A percentile compares a stretch with the other conserved stretches of the same genome.
These are phyloP conservation scores for Drosophila fungiperda DNA, from an alignment of 2,888 invertebrate genomes.

Conservation along the genomic window DNA sequence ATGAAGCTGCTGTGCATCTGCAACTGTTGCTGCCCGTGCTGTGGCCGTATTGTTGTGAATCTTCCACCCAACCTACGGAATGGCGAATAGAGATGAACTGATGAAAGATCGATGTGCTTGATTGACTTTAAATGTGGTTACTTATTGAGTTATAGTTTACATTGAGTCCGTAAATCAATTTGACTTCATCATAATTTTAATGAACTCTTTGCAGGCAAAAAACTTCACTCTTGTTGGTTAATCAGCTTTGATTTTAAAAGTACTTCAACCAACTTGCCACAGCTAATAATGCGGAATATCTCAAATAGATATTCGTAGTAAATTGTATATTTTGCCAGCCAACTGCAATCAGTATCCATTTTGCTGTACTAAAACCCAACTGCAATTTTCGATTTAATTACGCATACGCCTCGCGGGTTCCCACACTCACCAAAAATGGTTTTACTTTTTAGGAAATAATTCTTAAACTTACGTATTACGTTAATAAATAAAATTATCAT, in stretches of 20 bases:
- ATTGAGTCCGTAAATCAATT: constrained; percentile 14
- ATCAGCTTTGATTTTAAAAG: not conserved
- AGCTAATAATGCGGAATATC: not conserved
- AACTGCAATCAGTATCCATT: not conserved
- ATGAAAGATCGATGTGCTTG: constrained; percentile 43
- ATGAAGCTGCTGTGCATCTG: constrained; percentile 78
- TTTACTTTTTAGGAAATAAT: not conserved
- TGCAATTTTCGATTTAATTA: constrained; percentile 38
- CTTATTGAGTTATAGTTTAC: constrained; percentile 64
- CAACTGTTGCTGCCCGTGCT: constrained; percentile 83
- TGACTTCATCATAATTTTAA: not conserved
- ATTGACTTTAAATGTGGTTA: constrained; percentile 8
- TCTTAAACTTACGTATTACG: not conserved
- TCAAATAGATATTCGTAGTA: constrained; percentile 6
- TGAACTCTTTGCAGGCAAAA: not conserved
- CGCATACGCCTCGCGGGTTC: constrained; percentile 10
- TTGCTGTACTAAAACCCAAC: not conserved
- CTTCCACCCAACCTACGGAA: constrained; percentile 83
- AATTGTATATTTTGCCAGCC: constrained; percentile 8
- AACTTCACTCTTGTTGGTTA: too few relatives aligned
- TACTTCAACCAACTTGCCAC: not conserved
- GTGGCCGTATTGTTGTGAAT: constrained; percentile 84
- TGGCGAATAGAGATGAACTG: not conserved
- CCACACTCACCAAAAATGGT: not conserved
- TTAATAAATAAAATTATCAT: too few relatives aligned